Evolutionary conservation across 2,888 invertebrate species (phyloP), one percentile per base, ranked within the genome.

Genomic region (Hyposoter didymator): DNA sequence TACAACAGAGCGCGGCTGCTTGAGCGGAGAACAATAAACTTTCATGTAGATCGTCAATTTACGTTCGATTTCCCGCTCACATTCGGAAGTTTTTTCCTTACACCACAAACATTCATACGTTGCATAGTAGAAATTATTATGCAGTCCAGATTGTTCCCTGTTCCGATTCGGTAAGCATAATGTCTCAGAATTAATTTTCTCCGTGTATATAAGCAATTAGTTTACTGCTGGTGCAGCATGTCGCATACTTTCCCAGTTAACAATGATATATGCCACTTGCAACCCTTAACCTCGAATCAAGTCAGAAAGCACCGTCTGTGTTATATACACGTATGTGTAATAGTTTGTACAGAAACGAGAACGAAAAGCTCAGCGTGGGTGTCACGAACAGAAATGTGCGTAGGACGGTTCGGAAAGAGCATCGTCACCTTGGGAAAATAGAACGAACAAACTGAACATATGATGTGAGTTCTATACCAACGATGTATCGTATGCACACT

Each of bases 1-100:
- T 66, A 84, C 86, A 89, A 88, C 88, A 86, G 75, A 28, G 19
- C 59, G 14, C 8, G 43, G 7, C 59, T 62, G 76, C 55, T 22
- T 75, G 84, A 81, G 81, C 73, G 49, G 72, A 79, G 73, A 81
- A 80, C 73, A 82, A 39, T 39, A 39, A 39, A 75, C 74, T 73
- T 86, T 73, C 5, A 52, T 81, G 64, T 67, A 49, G 59, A 73
- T 75, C 49, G 59, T 28, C 64, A 22, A 59, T 10, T 0, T 6
- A 0, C 39, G 39, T 39, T 39, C 39, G 6, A 39, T 39, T 39
- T 39, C 10, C 8, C 39, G 39, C 10, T 39, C 10, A 1, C 39
- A 39, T 39, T 10, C 39, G 39, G 10, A 39, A 5, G 1, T 7
- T 39, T 39, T 39, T 39, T 7, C 10, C 10, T 39, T 39, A 39